Base-by-base conservation (phyloP, 2,113 vertebrate genomes). In the Ptilonorhynchus violaceus region DNA sequence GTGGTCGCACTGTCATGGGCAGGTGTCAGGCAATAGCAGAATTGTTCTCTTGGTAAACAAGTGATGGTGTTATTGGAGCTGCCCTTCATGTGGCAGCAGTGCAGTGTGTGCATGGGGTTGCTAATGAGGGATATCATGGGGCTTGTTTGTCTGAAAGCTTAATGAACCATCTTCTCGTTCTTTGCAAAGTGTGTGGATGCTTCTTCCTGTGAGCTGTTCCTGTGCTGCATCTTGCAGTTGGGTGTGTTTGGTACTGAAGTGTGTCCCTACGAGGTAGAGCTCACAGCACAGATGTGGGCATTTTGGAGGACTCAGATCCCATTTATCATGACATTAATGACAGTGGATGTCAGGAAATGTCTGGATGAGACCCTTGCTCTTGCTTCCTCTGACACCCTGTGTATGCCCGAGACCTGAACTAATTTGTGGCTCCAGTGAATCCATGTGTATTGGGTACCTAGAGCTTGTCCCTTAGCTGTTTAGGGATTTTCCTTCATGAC, bases 31-130 rank as follows among this genome's bases (percentile, higher is more conserved):
- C 96, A 96, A 96, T 92, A 53, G 91, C 16, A 33, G 75, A 69
- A 84, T 96, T 96, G 95, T 97, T 96, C 69, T 85, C 72, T 31
- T 81, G 62, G 89, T 96, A 97, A 97, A 97, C 96, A 97, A 97
- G 89, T 10, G 53, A 30, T 63, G 67, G 56, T 68, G 74, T 52
- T n/a, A 17, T 2, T 64, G 50, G 89, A 47, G 75, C 72, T 76
- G 59, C 47, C 18, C 60, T 85, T 62, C 67, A 7, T 46, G 74
- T 44, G 75, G 88, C 90, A 85, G 80, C 77, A 68, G 56, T 1
- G 3, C 31, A 44, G 63, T 15, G 31, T 55, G 83, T 56, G 79
- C 39, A 2, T 64, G 39, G 89, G 50, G 33, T 83, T 87, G 68
- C 52, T 88, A 33, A 85, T 2, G 25, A 89, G 85, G 59, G 24